phyloP scores from a whole-genome alignment of 2,113 vertebrate genomes.

The Ptyas mucosa region DNA sequence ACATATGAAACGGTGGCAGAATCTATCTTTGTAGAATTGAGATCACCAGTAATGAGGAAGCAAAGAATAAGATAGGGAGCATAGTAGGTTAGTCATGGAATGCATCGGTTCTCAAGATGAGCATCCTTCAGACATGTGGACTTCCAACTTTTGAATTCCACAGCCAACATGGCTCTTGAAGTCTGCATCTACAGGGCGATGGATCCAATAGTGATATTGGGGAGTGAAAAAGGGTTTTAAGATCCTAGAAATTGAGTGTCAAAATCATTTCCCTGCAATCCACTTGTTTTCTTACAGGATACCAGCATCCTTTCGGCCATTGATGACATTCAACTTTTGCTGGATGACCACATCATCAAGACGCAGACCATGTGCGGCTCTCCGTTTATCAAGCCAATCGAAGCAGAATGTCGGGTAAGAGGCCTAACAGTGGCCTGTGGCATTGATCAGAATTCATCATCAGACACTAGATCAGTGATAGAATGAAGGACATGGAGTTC shows the following conservation, averaged over 20 bases:
- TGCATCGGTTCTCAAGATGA: not conserved
- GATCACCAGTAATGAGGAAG: not conserved
- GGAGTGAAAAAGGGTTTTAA: not conserved
- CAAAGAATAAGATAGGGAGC: not conserved
- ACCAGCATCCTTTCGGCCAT: conserved; percentile 79
- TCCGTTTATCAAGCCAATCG: conserved; percentile 86
- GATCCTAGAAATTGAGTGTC: not conserved
- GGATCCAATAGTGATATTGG: not conserved
- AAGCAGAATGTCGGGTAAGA: conserved; percentile 84
- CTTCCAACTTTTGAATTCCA: not conserved
- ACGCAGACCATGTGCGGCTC: conserved; percentile 88
- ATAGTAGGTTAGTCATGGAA: not conserved
- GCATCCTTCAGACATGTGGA: not conserved
- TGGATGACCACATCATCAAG: conserved; percentile 91
- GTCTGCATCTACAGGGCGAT: not conserved
- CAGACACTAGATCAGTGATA: not conserved
- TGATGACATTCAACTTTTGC: conserved; percentile 87
- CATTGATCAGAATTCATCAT: not conserved
- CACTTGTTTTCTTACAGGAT: conserved; percentile 67
- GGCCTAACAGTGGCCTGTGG: not conserved
- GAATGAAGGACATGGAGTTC: too few species aligned
- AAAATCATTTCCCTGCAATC: not conserved
- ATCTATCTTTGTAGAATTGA: not conserved
- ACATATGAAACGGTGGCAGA: not conserved
- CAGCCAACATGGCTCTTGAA: too few species aligned